These are phyloP conservation scores for Drosophila parvula DNA, from an alignment of 1,140 invertebrate genomes.

Conservation along the genomic window DNA sequence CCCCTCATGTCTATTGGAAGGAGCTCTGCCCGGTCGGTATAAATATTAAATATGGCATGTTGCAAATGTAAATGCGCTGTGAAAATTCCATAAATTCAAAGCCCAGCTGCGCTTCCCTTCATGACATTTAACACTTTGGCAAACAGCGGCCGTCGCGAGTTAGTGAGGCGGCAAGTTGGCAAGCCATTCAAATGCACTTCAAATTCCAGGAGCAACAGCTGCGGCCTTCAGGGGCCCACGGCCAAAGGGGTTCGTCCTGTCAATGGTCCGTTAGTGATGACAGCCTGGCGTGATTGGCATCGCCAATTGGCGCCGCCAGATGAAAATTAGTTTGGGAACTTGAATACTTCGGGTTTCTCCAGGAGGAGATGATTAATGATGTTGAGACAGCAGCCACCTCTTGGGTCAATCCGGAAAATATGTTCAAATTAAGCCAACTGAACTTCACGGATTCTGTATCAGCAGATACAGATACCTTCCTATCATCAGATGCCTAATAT, in stretches of 20 bases:
- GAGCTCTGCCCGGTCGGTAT: constrained; percentile 17
- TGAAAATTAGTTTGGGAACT: constrained; percentile 16
- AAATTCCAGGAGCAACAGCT: constrained; percentile 79
- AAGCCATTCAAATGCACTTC: constrained; percentile 79
- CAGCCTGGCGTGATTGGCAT: constrained; percentile 30
- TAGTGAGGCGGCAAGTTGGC: constrained; percentile 30
- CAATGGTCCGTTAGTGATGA: constrained; percentile 38
- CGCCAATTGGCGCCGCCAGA: neutral
- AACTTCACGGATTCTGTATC: no score
- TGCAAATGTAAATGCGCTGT: constrained; percentile 76
- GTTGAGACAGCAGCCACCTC: neutral
- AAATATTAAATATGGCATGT: constrained; percentile 79
- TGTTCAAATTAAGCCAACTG: no score
- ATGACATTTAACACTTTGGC: constrained; percentile 82
- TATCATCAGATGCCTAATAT: no score
- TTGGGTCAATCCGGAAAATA: neutral
- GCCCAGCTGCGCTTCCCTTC: constrained; percentile 67
- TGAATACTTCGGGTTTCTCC: neutral
- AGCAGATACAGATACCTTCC: no score
- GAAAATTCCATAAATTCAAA: constrained; percentile 73
- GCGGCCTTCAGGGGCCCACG: constrained; percentile 36
- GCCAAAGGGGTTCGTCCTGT: constrained; percentile 15
- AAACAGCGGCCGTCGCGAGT: constrained; percentile 54
- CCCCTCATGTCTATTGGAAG: constrained; percentile 55
- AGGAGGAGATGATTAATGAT: constrained; percentile 29